Conservation (phyloP, 23 tunicate genomes). For the Phallusia fumigata region DNA sequence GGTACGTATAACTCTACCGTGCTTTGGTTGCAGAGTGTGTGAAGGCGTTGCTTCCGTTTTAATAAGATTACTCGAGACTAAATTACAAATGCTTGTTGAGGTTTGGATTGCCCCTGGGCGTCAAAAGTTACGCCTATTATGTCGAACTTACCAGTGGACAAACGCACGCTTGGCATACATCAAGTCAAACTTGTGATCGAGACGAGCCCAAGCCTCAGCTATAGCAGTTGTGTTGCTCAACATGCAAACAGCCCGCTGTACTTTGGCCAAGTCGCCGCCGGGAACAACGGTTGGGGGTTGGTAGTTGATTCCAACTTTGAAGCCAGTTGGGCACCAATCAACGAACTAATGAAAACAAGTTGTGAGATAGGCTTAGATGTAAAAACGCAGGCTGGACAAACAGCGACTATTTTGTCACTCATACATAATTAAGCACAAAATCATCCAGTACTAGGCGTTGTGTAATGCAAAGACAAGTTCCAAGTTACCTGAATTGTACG, state of each 20-base stretch:
- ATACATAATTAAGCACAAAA: not conserved
- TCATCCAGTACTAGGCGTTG: not conserved
- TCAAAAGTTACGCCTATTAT: no score
- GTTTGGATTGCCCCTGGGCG: no score
- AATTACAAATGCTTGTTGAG: no score
- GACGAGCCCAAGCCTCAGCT: conserved; percentile 30
- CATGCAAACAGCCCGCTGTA: conserved; percentile 39
- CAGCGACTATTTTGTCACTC: not conserved
- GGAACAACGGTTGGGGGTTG: conserved; percentile 61
- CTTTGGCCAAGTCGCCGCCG: conserved; percentile 41
- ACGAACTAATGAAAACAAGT: conserved; percentile 20
- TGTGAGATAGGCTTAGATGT: no score
- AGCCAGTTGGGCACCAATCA: conserved; percentile 61
- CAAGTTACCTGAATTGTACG: conserved; percentile 61
- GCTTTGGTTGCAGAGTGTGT: no score
- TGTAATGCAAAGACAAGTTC: no score
- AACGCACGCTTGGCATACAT: conserved; percentile 32
- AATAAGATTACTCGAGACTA: no score
- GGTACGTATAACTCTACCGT: no score
- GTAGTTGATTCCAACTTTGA: conserved; percentile 53
- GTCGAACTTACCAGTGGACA: conserved; percentile 55
- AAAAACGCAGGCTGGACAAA: no score
- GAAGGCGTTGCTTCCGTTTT: no score
- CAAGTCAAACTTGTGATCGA: conserved; percentile 30
- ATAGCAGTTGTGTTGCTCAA: conserved; percentile 35